Conservation (phyloP, 2,113 vertebrate genomes). For the Dinomys branickii region DNA sequence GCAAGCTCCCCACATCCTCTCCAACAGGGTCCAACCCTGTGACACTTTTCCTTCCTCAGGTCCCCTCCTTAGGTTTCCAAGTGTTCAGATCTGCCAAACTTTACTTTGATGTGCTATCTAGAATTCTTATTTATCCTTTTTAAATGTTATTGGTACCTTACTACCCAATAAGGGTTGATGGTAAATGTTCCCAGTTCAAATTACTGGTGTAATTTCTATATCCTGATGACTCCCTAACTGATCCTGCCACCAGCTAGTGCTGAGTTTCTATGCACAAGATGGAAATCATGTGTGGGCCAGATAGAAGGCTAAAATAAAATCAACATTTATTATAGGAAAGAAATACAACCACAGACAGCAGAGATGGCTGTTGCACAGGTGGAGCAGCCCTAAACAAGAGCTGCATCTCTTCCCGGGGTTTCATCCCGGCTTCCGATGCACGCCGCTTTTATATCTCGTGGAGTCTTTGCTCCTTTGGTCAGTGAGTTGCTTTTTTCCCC, state of each 20-base stretch:
- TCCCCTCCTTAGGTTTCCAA: not conserved
- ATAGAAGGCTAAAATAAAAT: not conserved
- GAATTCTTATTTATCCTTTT: not conserved
- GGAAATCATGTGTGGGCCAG: no score
- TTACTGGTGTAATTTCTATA: not conserved
- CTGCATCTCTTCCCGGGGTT: not conserved
- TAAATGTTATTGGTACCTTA: not conserved
- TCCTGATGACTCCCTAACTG: not conserved
- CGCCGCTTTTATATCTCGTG: not conserved
- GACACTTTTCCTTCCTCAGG: not conserved
- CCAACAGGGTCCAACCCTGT: not conserved
- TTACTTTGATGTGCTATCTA: not conserved
- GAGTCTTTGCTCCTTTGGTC: not conserved
- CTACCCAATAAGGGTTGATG: not conserved
- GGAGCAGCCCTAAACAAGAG: not conserved
- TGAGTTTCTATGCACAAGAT: no score
- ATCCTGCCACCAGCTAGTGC: not conserved
- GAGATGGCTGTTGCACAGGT: not conserved
- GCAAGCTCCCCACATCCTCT: not conserved
- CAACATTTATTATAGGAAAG: not conserved
- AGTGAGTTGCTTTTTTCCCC: not conserved
- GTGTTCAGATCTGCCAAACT: not conserved
- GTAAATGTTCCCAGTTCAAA: not conserved
- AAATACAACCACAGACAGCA: not conserved
- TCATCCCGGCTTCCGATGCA: not conserved